Evolutionary conservation across 2,888 invertebrate genomes (phyloP).

Genomic region (Drosophila diplacantha): DNA sequence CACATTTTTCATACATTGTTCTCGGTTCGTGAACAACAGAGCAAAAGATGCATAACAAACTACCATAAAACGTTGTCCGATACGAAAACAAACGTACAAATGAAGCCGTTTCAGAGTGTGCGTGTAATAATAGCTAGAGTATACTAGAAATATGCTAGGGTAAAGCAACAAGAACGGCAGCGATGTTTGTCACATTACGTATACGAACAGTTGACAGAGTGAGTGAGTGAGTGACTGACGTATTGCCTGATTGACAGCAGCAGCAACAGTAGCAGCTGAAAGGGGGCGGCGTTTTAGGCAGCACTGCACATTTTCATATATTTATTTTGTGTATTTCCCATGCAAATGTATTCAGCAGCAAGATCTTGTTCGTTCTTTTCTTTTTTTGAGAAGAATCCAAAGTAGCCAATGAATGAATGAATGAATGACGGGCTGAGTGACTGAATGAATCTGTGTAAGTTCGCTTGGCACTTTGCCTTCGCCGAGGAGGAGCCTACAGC

Average conservation of each 20-base stretch:
- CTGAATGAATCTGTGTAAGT: slow-evolving; percentile 68
- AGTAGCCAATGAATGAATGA: slow-evolving; percentile 35
- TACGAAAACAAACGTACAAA: slow-evolving; percentile 29
- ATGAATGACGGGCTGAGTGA: slow-evolving; percentile 33
- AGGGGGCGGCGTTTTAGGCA: slow-evolving; percentile 12
- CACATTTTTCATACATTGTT: slow-evolving; percentile 32
- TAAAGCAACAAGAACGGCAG: slow-evolving; percentile 10
- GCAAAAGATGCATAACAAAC: slow-evolving; percentile 66
- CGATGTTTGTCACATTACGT: slow-evolving; percentile 68
- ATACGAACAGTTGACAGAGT: slow-evolving; percentile 50
- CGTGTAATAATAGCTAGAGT: slow-evolving; percentile 49
- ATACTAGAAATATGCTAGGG: slow-evolving; percentile 55
- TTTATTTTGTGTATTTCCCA: slow-evolving; percentile 68
- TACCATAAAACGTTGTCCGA: slow-evolving; percentile 57
- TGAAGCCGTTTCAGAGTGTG: slow-evolving; percentile 20
- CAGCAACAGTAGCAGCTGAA: slow-evolving; percentile 45
- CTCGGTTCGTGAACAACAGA: slow-evolving; percentile 22
- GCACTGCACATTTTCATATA: slow-evolving; percentile 61
- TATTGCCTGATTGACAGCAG: slow-evolving; percentile 71
- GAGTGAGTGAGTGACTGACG: slow-evolving; percentile 61
- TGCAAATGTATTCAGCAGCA: slow-evolving; percentile 59
- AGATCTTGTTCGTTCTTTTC: slow-evolving; percentile 6
- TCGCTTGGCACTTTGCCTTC: slow-evolving; percentile 65
- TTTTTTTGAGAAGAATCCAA: slow-evolving; percentile 23
- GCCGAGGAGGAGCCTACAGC: slow-evolving; percentile 20